These are phyloP conservation scores for Drosophila neocordata DNA, from an alignment of 1,140 invertebrate genomes.

Conservation along the genomic window DNA sequence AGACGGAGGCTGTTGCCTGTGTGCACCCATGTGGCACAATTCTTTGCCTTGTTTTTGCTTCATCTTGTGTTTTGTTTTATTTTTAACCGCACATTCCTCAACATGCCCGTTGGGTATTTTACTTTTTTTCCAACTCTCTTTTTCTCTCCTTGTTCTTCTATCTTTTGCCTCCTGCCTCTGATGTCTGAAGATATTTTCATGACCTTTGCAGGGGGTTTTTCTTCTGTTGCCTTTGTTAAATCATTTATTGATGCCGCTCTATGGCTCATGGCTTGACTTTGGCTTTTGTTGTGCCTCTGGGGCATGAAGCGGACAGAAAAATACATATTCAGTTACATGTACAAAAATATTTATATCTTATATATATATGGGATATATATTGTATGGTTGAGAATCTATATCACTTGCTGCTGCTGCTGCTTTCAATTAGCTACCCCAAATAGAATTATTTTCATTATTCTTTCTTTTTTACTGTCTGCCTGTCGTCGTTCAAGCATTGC, in stretches of 20 bases:
- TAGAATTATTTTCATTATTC: background rate
- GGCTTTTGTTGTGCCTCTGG: slow-evolving; percentile 62
- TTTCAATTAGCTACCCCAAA: background rate
- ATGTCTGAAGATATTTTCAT: slow-evolving; percentile 66
- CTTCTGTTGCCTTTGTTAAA: slow-evolving; percentile 64
- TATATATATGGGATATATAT: background rate
- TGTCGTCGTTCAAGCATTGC: slow-evolving; percentile 40
- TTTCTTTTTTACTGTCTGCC: slow-evolving; percentile 6
- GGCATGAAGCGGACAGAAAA: slow-evolving; percentile 37
- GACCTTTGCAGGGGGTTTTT: slow-evolving; percentile 76
- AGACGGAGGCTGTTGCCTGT: slow-evolving; percentile 14
- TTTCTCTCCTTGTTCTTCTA: slow-evolving; percentile 6
- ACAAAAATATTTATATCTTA: background rate
- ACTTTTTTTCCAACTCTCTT: slow-evolving; percentile 18
- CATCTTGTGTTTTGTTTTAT: slow-evolving; percentile 54
- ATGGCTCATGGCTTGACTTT: slow-evolving; percentile 30
- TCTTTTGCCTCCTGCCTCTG: slow-evolving; percentile 34
- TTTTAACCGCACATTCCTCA: slow-evolving; percentile 76
- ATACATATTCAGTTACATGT: too few relatives aligned
- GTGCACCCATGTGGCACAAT: slow-evolving; percentile 67
- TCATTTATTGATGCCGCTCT: slow-evolving; percentile 73
- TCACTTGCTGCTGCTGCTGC: background rate
- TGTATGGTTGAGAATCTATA: background rate
- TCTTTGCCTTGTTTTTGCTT: slow-evolving; percentile 20
- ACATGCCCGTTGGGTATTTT: slow-evolving; percentile 61